phyloP scores from a whole-genome alignment of 2,113 vertebrate genomes.

The Bettongia penicillata region DNA sequence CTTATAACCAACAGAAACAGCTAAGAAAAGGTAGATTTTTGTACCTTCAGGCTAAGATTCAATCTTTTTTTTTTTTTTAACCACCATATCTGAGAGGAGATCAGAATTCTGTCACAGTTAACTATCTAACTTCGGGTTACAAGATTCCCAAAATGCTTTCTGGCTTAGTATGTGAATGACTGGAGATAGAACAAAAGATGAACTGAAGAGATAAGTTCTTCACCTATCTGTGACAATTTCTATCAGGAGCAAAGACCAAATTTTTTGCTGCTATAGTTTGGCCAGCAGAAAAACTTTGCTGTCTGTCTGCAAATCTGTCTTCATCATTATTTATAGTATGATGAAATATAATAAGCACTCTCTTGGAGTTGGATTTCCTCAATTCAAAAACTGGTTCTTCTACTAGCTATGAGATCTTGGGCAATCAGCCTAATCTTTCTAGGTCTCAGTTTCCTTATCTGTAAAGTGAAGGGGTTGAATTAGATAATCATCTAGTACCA shows the following conservation, averaged over 20 bases:
- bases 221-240: not conserved
- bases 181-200: not conserved
- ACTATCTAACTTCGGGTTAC: not conserved
- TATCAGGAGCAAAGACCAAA: not conserved
- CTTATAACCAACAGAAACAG: not conserved
- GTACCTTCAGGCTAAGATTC: not conserved
- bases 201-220: not conserved
- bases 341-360: not conserved
- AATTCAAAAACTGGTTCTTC: not conserved
- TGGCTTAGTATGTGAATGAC: not conserved
- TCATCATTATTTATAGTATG: not conserved
- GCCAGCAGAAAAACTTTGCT: not conserved
- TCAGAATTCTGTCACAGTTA: not conserved
- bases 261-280: not conserved
- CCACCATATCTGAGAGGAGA: not conserved
- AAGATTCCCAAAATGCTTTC: not conserved
- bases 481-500: not conserved
- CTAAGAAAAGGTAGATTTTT: not conserved
- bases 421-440: not conserved
- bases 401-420: not conserved
- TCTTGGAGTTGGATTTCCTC: not conserved
- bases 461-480: not conserved
- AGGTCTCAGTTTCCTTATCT: conserved; percentile 19
- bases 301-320: not conserved
- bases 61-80: not conserved